Percentiles rank a stretch among this genome's conserved stretches.
Evolutionary conservation across 2,113 vertebrate species (phyloP).

Genomic region (Hippotragus niger): DNA sequence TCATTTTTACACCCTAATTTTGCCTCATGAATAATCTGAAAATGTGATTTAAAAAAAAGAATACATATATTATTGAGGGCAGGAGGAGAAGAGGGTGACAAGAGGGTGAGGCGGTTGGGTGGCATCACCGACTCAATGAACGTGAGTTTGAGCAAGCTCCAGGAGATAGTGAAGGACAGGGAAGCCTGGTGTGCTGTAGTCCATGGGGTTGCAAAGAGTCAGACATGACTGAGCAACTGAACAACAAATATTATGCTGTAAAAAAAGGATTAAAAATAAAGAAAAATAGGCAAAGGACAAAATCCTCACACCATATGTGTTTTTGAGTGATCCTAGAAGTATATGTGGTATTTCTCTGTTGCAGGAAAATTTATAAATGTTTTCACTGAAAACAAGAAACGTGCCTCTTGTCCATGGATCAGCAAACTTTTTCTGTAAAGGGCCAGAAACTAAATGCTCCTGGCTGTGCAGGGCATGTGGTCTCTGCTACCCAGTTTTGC

Average conservation of each 20-base stretch:
- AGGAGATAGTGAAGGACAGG: background rate
- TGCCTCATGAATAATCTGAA: background rate
- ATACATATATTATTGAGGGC: background rate
- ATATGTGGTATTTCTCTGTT: background rate
- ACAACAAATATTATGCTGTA: background rate
- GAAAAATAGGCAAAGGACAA: background rate
- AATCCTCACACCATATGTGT: background rate
- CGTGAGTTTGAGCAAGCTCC: background rate
- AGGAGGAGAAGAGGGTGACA: background rate
- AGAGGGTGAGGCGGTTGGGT: background rate
- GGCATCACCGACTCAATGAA: background rate
- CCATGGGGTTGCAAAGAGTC: background rate
- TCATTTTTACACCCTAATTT: background rate
- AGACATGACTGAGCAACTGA: background rate
- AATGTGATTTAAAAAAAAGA: background rate
- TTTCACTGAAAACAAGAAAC: background rate
- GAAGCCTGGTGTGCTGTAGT: background rate
- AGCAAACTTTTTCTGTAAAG: background rate
- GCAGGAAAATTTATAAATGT: background rate
- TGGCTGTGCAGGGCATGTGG: background rate
- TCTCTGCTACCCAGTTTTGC: background rate
- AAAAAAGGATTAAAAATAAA: background rate
- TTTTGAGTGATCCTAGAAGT: background rate
- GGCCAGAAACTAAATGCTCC: background rate
- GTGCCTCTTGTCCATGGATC: background rate